Base-by-base conservation (phyloP, 2,888 invertebrate species). In the Nineta flava region DNA sequence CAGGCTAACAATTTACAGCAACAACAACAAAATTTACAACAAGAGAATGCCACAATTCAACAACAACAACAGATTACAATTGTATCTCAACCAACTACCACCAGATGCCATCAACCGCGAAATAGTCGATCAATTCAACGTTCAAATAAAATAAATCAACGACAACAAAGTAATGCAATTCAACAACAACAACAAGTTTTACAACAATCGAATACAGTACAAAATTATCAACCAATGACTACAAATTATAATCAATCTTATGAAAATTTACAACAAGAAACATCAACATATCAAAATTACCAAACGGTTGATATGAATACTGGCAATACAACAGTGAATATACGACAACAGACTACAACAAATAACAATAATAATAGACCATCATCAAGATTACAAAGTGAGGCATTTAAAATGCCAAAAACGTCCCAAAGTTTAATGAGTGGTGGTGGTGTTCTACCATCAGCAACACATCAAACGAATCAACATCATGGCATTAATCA, bases 131-230 rank as follows among this genome's bases (percentile, higher is more conserved):
- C 38, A 12, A 38, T 38, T 5, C 38, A 38, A n/a, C 38, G 15
- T 13, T 38, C 38, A n/a, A 38, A 4, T 15, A n/a, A n/a, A 58
- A 59, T 59, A 51, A 42, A 59, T 41, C 57, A 61, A 34, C 46
- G 56, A 3, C 55, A 56, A 32, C 50, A 56, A 38, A 55, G 15
- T 5, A 38, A 38, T 38, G n/a, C 38, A 38, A 38, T 15, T 9
- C 38, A 38, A 35, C 35, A 35, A 7, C 35, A 35, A 38, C 26
- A 31, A 50, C 32, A 15, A 34, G 13, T 34, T 19, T 21, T 13
- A 21, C 19, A 21, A 19, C 44, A 17, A 21, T 10, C 44, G 19
- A 19, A 44, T 19, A 44, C 16, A 19, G 13, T 44, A 9, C 21
- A 17, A 26, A 26, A 7, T 26, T 26, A 26, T 26, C 26, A 26